Base-by-base conservation (phyloP, 2,797 vertebrate species). In the Clarias platycephalus region DNA sequence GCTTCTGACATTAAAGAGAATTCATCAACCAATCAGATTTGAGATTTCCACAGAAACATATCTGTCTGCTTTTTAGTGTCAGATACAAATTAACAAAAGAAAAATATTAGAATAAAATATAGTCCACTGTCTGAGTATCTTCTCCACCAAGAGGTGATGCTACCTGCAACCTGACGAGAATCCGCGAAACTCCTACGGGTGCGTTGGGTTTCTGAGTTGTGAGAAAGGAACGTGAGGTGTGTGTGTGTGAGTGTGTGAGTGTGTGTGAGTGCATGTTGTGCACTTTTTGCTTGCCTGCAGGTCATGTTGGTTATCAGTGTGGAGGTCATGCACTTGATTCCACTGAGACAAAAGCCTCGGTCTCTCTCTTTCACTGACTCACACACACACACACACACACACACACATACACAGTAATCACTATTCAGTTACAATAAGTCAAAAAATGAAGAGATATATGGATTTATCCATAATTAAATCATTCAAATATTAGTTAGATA, bases 231-330 rank as follows among this genome's bases (percentile, higher is more conserved):
- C 13, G 15, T 72, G 70, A 72, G 70, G 9, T 10, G 24, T n/a
- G 22, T 15, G 68, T 66, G 80, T 57, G 77, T 67, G 78, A 49
- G 66, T 86, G 82, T 79, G 88, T 90, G 80, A 60, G 67, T 62
- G 62, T 53, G 57, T 76, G 53, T 68, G 28, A 26, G 53, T 58
- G n/a, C 37, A 6, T 58, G 31, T 82, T 28, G 22, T 24, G 6
- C 16, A 24, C 22, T 55, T 79, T 60, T 74, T 72, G 71, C 57
- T 13, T 44, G 49, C 64, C 83, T 31, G 49, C 28, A 81, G 72
- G 86, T 64, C 18, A 64, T 74, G 24, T 63, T 66, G 77, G 26
- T 81, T 74, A 74, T 75, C 78, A 26, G 28, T 81, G 58, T 66
- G 77, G 67, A 80, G 78, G 77, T 84, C 83, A 79, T 68, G 34